These are phyloP conservation scores for Himalopsyche tibetana DNA, from an alignment of 2,888 invertebrate species.

Conservation along the genomic window DNA sequence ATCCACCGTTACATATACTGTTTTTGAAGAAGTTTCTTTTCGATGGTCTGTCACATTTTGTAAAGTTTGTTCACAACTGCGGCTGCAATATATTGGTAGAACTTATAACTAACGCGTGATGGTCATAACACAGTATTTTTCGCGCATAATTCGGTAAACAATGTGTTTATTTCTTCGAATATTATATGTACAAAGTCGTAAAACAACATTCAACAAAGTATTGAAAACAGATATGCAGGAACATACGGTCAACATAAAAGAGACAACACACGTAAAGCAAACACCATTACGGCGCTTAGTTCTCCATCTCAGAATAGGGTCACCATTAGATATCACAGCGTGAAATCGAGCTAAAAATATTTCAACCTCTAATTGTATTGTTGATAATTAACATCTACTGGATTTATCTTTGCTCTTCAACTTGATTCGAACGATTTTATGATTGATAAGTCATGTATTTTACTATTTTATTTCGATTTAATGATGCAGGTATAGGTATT, in stretches of 20 bases:
- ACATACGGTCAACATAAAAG: conserved; percentile 43
- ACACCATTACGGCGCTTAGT: conserved; percentile 26
- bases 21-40: neutral
- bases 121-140: neutral
- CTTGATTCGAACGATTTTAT: too few species aligned
- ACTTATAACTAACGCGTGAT: neutral
- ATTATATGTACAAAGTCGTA: neutral
- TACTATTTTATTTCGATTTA: too few species aligned
- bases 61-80: neutral
- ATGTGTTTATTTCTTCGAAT: conserved; percentile 1
- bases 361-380: too few species aligned
- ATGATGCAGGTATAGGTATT: too few species aligned
- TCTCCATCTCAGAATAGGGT: conserved; percentile 12
- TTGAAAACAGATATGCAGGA: conserved; percentile 27
- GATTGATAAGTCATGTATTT: too few species aligned
- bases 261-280: conserved; percentile 27
- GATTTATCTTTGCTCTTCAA: too few species aligned
- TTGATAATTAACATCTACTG: too few species aligned
- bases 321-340: neutral
- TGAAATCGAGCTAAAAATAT: too few species aligned
- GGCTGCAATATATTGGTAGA: neutral
- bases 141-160: conserved; percentile 4
- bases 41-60: neutral
- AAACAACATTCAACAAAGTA: conserved; percentile 27
- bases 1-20: conserved; percentile 3